Base-by-base conservation (phyloP, 2,888 invertebrate species). In the Magallana nippona region DNA sequence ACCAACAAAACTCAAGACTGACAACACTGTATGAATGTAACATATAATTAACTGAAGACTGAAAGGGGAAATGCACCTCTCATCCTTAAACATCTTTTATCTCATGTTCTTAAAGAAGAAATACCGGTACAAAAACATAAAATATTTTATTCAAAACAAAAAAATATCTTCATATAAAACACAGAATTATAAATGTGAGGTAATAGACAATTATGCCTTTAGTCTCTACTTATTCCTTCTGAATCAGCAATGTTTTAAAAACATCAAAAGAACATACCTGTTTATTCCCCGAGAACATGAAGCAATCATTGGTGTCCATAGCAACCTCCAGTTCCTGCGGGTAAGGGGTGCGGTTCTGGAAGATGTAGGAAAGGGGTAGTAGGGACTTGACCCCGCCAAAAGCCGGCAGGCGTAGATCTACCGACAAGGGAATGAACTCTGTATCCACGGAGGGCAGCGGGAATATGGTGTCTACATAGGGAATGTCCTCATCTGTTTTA, bases 211-310 rank as follows among this genome's bases (percentile, higher is more conserved):
- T 44, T 44, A 44, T 44, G 44, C 8, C 3, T 44, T 44, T 44
- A 44, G 44, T 44, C 5, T 44, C 8, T 44, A 44, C 44, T 44
- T 44, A 5, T 44, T 44, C 44, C 44, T 44, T 44, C 5, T 0
- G 44, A 44, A 44, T 44, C 5, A 5, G 44, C 8, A 44, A 44
- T 44, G 44, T 44, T 44, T 44, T 8, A 44, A 44, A 44, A 44
- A 44, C 44, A 5, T 0, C 44, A 44, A 44, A 44, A 44, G 10
- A 44, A 44, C 44, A 0, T 92, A 97, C 96, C 95, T 98, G 97
- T 95, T 97, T 98, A 92, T 98, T 97, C 1, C 98, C 98, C 86
- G 98, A 96, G 95, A 98, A 98, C 97, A 98, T 98, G 94, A 98
- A 98, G 63, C 97, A 97, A 94, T 98, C 98, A 85, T 96, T 97